Conservation (phyloP, 2,797 vertebrate genomes). For the Botia kubotai region DNA sequence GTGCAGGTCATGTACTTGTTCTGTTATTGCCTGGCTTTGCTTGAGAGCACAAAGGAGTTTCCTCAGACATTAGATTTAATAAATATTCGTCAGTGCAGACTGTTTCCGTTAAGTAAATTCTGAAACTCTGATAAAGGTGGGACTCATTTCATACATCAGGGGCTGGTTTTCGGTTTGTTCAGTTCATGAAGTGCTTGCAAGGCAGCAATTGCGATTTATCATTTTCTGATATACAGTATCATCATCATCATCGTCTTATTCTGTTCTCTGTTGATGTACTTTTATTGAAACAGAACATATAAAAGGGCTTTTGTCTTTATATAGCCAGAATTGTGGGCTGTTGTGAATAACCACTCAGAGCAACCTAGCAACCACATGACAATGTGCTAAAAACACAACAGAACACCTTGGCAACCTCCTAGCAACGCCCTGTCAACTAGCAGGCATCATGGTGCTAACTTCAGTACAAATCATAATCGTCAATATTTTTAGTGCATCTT, state of each 20-base stretch:
- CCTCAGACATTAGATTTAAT: slow-evolving; percentile 34
- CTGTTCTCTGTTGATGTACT: background rate
- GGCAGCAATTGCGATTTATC: background rate
- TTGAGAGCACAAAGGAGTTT: slow-evolving; percentile 39
- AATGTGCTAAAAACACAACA: background rate
- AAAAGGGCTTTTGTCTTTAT: background rate
- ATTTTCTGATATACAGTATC: no score
- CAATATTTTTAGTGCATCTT: background rate
- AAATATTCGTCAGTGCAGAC: slow-evolving; percentile 39
- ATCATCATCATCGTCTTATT: no score
- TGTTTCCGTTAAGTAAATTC: slow-evolving; percentile 16
- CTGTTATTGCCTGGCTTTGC: slow-evolving; percentile 40
- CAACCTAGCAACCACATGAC: no score
- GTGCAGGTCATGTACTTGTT: slow-evolving; percentile 33
- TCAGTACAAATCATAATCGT: background rate
- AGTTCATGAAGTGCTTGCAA: slow-evolving; percentile 31
- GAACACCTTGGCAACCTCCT: background rate
- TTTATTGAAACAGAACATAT: background rate
- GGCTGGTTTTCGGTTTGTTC: background rate
- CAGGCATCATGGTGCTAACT: background rate
- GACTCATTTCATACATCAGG: background rate
- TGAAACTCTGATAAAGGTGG: slow-evolving; percentile 18
- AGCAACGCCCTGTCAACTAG: background rate
- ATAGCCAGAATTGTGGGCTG: background rate
- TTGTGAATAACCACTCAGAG: background rate